Evolutionary conservation across 2,113 vertebrate species (phyloP).

Genomic region (Suricata suricatta): DNA sequence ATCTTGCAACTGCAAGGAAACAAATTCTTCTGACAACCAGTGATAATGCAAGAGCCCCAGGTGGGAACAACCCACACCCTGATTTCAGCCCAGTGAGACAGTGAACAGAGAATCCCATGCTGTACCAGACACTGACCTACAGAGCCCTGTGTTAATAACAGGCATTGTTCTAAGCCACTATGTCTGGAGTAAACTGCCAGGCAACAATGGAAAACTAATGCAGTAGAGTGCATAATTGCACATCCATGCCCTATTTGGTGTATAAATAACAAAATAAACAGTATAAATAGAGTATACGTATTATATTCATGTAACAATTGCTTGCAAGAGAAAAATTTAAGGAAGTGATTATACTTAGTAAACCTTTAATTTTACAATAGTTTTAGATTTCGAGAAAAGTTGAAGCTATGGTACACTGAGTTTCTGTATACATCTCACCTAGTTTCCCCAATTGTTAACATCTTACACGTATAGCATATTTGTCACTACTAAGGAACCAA

Average conservation of each 20-base stretch:
- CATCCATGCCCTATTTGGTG: not conserved
- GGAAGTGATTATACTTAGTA: not conserved
- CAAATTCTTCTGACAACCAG: not conserved
- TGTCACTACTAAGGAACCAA: not conserved
- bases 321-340: not conserved
- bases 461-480: not conserved
- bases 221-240: not conserved
- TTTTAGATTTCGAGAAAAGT: not conserved
- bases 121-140: not conserved
- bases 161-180: not conserved
- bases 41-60: not conserved
- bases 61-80: not conserved
- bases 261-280: not conserved
- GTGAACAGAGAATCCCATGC: not conserved
- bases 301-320: not conserved
- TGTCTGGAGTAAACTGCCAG: not conserved
- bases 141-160: not conserved
- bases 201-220: not conserved
- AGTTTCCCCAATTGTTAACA: not conserved
- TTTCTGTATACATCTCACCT: not conserved
- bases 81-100: not conserved
- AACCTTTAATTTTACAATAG: not conserved
- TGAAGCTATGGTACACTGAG: not conserved
- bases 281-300: not conserved
- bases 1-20: not conserved